Conservation (phyloP, 2,797 vertebrate genomes). For the Philypnodon macrostomus region DNA sequence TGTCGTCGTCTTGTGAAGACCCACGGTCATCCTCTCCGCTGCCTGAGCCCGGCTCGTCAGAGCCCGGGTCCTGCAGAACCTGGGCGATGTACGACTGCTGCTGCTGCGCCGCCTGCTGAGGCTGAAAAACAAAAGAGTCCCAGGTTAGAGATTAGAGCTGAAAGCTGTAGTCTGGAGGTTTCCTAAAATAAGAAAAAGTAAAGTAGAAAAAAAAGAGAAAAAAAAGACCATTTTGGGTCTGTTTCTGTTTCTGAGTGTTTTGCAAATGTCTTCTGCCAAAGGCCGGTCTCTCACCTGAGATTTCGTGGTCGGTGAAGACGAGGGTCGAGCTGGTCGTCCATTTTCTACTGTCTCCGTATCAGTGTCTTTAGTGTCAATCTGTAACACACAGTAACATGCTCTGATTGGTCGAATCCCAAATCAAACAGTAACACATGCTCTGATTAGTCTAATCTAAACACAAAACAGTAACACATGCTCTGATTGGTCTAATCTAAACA, state of each 20-base stretch:
- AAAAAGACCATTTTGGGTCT: too few relatives aligned
- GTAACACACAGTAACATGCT: slow-evolving; percentile 5
- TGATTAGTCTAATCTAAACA: too few relatives aligned
- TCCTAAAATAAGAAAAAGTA: too few relatives aligned
- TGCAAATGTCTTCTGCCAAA: not conserved
- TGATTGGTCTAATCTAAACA: too few relatives aligned
- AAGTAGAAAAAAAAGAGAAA: too few relatives aligned
- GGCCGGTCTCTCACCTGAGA: slow-evolving; percentile 53
- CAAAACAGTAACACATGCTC: too few relatives aligned
- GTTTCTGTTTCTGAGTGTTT: too few relatives aligned
- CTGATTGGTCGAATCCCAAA: not conserved
- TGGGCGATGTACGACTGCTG: slow-evolving; percentile 96
- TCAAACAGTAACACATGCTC: too few relatives aligned
- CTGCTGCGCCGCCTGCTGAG: slow-evolving; percentile 39
- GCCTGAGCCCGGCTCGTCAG: slow-evolving; percentile 79
- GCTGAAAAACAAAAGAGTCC: too few relatives aligned
- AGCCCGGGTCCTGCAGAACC: slow-evolving; percentile 91
- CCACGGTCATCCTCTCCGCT: slow-evolving; percentile 82
- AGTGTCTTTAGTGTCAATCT: slow-evolving; percentile 70
- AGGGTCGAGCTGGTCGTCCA: slow-evolving; percentile 55
- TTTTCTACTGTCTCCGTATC: slow-evolving; percentile 58
- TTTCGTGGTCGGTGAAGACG: slow-evolving; percentile 58
- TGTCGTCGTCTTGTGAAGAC: slow-evolving; percentile 88
- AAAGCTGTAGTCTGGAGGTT: too few relatives aligned
- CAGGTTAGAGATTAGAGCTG: too few relatives aligned